phyloP scores from a whole-genome alignment of 92 coral and sea anemone genomes.

The Zoanthus solanderi region DNA sequence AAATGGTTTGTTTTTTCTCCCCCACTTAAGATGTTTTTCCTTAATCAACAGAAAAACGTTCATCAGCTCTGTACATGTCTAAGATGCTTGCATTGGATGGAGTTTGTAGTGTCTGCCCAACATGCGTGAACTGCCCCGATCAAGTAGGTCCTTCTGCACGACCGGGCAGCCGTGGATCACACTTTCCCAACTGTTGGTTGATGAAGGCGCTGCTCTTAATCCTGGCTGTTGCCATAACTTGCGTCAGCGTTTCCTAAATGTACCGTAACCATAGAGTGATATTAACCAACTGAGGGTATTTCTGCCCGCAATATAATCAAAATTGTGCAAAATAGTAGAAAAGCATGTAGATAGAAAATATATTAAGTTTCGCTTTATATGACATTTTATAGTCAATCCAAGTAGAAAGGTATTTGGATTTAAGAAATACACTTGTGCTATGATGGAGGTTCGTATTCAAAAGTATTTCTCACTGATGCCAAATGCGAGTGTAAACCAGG shows the following conservation, averaged over 20 bases:
- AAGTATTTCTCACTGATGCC: no score
- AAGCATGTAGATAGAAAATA: not conserved
- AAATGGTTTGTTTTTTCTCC: not conserved
- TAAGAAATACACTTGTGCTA: no score
- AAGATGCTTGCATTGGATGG: conserved; percentile 62
- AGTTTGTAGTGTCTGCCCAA: conserved; percentile 73
- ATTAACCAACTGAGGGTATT: not conserved
- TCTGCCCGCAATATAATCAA: not conserved
- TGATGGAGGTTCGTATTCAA: no score
- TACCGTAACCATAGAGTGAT: not conserved
- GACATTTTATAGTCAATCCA: not conserved
- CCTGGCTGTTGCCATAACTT: not conserved
- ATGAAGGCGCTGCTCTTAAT: not conserved
- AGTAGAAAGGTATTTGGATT: not conserved
- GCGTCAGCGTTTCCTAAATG: not conserved
- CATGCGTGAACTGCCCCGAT: conserved; percentile 72
- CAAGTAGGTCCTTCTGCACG: not conserved
- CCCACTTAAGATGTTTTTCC: not conserved
- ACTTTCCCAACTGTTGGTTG: conserved; percentile 13
- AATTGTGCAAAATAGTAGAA: not conserved
- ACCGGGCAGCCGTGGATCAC: conserved; percentile 39
- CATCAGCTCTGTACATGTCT: conserved; percentile 73
- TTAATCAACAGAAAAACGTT: conserved; percentile 64
- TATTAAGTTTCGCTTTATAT: not conserved
- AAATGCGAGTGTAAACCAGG: no score